Percentiles rank a stretch among this genome's conserved stretches.
Evolutionary conservation across 1,140 invertebrate species (phyloP).

Genomic region (Drosophila azteca): DNA sequence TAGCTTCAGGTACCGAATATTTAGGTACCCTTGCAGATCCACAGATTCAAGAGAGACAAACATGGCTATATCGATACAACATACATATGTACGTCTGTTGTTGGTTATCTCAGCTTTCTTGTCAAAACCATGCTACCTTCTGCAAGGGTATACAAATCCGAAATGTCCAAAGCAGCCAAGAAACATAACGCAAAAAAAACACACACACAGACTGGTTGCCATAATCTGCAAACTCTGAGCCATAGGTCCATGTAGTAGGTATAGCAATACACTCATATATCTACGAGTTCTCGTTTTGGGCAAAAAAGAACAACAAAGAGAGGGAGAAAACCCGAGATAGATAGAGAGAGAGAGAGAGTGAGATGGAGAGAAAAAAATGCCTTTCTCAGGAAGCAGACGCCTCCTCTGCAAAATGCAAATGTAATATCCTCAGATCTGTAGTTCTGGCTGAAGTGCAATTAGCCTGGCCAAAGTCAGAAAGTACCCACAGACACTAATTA

Average conservation of each 20-base stretch:
- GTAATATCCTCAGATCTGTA: constrained; percentile 2
- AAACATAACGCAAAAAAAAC: constrained; percentile 15
- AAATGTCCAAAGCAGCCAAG: constrained; percentile 23
- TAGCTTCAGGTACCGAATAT: too few species aligned
- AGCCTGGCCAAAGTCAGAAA: background rate
- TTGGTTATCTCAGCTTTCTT: too few species aligned
- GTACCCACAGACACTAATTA: constrained; percentile 8
- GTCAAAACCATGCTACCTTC: too few species aligned
- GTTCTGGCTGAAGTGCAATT: constrained; percentile 17
- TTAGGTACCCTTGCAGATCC: too few species aligned
- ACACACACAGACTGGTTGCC: constrained; percentile 63
- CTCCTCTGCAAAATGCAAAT: constrained; percentile 5
- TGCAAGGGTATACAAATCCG: too few species aligned
- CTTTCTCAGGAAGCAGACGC: constrained; percentile 1
- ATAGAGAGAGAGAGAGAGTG: constrained; percentile 1
- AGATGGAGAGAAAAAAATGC: background rate
- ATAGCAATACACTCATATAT: constrained; percentile 6
- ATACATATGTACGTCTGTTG: too few species aligned
- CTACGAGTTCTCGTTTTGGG: constrained; percentile 55
- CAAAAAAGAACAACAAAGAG: constrained; percentile 46
- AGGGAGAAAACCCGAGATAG: background rate
- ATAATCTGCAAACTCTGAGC: constrained; percentile 3
- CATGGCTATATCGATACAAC: too few species aligned
- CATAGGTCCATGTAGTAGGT: constrained; percentile 39
- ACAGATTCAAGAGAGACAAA: too few species aligned